Evolutionary conservation across 2,797 vertebrate genomes (phyloP), one percentile per base, ranked within the genome.

Genomic region (Loriculus beryllinus): DNA sequence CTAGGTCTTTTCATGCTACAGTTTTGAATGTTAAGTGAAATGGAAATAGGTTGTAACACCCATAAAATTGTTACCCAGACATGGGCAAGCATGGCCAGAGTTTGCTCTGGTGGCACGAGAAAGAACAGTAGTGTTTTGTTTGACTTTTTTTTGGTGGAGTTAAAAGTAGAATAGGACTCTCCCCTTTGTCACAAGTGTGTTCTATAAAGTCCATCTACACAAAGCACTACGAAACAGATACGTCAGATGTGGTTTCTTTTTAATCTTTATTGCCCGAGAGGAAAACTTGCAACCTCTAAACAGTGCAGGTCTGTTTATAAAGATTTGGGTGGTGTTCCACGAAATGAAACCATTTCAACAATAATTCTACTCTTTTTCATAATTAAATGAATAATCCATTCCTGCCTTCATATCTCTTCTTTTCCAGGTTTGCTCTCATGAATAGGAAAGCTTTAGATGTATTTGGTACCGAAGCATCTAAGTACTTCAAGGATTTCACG

Each of bases 391-490:
- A 9, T 22, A 49, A 56, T 76, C 28, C 15, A 3, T 40, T 90
- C 18, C 23, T 65, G 40, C 12, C 88, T 69, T 82, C 22, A 12
- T 54, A 6, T 70, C n/a, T 86, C 70, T 33, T 95, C 21, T 97
- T 80, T 97, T 85, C 87, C 71, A 99, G 99, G 97, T 99, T 99
- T 97, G 98, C 98, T 59, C 62, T 99, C 88, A 99, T 99, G 98
- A 99, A 99, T 97, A 98, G 99, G 85, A 98, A 98, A 94, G 96
- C 97, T 93, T 98, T 99, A 63, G 99, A 99, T 91, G 98, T 98
- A 54, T 99, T 99, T 94, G 99, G 98, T 65, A 99, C 99, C 39
- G 97, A 99, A 92, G 99, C 99, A 40, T 99, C 99, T 71, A 98
- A 97, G 97, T 95, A 98, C 92, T 99, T 99, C 97, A 97, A 98